Percentiles rank a stretch among this genome's conserved stretches.
phyloP scores from a whole-genome alignment of 1,140 invertebrate genomes.

The Adoxophyes honmai region DNA sequence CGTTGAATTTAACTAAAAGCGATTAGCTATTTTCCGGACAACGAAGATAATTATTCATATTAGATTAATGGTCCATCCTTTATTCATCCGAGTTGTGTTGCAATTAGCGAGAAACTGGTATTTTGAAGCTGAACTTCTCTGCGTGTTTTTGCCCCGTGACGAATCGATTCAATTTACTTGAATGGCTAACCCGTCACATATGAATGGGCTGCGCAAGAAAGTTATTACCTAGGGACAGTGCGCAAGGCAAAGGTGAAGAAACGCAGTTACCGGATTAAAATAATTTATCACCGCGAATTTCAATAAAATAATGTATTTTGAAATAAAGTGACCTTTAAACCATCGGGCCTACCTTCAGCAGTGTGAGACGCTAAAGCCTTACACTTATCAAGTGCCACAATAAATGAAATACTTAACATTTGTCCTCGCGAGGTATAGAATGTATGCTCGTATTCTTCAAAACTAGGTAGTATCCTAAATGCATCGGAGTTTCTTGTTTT shows the following conservation, averaged over 20 bases:
- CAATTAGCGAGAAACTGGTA: not conserved
- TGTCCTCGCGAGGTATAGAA: too few species aligned
- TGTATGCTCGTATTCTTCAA: too few species aligned
- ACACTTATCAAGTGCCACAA: too few species aligned
- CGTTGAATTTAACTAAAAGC: too few species aligned
- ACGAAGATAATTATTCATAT: not conserved
- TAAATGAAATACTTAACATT: too few species aligned
- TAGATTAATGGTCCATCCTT: not conserved
- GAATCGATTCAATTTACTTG: conserved; percentile 4
- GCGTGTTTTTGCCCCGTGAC: not conserved
- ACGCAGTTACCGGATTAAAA: not conserved
- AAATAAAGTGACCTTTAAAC: too few species aligned
- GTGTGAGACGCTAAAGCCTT: too few species aligned
- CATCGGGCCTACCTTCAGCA: too few species aligned
- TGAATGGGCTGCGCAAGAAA: not conserved
- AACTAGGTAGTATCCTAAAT: too few species aligned
- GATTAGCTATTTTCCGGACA: too few species aligned
- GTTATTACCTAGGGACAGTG: not conserved
- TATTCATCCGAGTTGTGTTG: not conserved
- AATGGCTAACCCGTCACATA: not conserved
- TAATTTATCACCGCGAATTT: not conserved
- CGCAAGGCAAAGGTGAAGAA: not conserved
- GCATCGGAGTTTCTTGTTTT: too few species aligned
- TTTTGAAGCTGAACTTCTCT: not conserved
- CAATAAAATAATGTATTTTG: too few species aligned